A percentile compares a stretch with the other conserved stretches of the same genome.
Conservation (phyloP, 2,113 vertebrate genomes). For the Austrofundulus limnaeus region DNA sequence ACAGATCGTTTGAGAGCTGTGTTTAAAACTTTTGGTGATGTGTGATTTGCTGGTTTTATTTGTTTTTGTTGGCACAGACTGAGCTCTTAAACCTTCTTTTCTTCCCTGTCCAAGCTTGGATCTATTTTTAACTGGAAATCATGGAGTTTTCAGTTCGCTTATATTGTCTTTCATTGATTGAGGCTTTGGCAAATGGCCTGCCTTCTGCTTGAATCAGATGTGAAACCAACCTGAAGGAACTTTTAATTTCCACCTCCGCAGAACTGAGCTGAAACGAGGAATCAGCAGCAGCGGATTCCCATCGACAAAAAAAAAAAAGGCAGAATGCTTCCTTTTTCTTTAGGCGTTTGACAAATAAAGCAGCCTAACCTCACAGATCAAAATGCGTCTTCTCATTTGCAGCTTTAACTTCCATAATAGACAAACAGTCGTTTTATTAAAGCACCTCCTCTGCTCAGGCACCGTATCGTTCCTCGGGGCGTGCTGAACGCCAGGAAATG, state of each 20-base stretch:
- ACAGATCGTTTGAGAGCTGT: no score
- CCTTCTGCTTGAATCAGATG: conserved; percentile 52
- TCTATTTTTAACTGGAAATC: conserved; percentile 35
- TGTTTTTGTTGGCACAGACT: no score
- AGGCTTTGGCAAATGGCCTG: conserved; percentile 48
- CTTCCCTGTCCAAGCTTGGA: conserved; percentile 27
- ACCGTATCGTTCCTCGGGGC: conserved; percentile 50
- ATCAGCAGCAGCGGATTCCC: conserved; percentile 35
- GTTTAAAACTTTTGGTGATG: no score
- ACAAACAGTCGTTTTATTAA: conserved; percentile 52
- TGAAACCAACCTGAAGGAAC: conserved; percentile 36
- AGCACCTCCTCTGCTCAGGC: conserved; percentile 45
- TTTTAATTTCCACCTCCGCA: conserved; percentile 45
- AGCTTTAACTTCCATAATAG: conserved; percentile 34
- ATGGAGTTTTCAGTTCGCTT: background rate
- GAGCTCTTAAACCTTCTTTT: no score
- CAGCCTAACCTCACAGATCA: conserved; percentile 21
- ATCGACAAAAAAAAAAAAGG: background rate
- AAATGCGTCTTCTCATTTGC: conserved; percentile 15
- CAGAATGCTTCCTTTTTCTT: conserved; percentile 7
- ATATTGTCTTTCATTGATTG: conserved; percentile 42
- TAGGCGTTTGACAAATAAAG: conserved; percentile 7
- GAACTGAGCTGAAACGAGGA: conserved; percentile 40
- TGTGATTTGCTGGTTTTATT: no score
- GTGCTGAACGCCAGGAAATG: conserved; percentile 51